Evolutionary conservation across 2,113 vertebrate species (phyloP).

Genomic region (Hylia prasina): DNA sequence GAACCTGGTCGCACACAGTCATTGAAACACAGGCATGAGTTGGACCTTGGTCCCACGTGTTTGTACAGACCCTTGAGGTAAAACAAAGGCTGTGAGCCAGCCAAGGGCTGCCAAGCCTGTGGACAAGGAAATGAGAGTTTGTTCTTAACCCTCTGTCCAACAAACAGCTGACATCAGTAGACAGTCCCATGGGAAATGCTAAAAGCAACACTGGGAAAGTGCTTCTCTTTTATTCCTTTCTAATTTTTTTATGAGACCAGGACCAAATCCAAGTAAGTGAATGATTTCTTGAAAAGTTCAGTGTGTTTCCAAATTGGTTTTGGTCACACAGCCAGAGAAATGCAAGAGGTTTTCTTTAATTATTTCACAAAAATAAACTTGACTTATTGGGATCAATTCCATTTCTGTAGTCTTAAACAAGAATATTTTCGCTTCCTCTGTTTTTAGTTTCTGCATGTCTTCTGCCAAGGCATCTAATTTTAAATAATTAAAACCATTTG

Average conservation of each 20-base stretch:
- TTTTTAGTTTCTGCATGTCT: not conserved
- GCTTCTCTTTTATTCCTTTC: not conserved
- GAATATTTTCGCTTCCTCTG: constrained; percentile 19
- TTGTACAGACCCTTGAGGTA: not conserved
- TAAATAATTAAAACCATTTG: constrained; percentile 55
- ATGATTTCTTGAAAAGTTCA: constrained; percentile 39
- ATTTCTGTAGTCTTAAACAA: constrained; percentile 58
- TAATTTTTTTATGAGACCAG: not conserved
- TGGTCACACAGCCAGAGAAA: constrained; percentile 37
- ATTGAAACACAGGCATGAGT: not conserved
- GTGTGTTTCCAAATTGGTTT: not conserved
- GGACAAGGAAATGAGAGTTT: not conserved
- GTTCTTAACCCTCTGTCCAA: not conserved
- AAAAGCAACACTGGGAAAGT: not conserved
- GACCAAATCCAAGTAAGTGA: constrained; percentile 17
- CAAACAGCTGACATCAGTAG: not conserved
- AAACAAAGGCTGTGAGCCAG: not conserved
- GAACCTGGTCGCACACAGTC: too few species aligned
- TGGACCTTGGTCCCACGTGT: not conserved
- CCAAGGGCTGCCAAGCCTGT: not conserved
- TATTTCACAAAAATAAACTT: constrained; percentile 45
- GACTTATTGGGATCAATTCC: constrained; percentile 24
- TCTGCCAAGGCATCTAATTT: constrained; percentile 16
- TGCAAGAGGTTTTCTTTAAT: constrained; percentile 12
- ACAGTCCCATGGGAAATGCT: not conserved